phyloP scores from a whole-genome alignment of 1,140 invertebrate species.

The Zaprionus vittiger region DNA sequence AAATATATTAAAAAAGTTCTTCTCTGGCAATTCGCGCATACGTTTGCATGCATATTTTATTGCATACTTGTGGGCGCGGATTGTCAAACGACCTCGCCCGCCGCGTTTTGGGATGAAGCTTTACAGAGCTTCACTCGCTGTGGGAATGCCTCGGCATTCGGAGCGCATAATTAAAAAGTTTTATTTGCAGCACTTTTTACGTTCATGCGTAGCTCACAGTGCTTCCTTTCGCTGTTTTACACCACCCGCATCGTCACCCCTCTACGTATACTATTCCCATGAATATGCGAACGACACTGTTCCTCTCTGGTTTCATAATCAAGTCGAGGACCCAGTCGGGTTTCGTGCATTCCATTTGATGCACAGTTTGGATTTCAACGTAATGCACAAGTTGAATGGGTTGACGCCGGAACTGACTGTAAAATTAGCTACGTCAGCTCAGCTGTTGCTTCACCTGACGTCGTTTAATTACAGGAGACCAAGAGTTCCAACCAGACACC shows the following conservation, averaged over 20 bases:
- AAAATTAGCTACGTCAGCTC: slow-evolving; percentile 11
- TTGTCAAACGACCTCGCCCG: slow-evolving; percentile 25
- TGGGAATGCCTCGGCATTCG: slow-evolving; percentile 47
- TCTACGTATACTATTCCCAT: slow-evolving; percentile 2
- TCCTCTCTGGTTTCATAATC: slow-evolving; percentile 10
- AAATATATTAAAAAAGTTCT: slow-evolving; percentile 38
- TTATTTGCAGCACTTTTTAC: slow-evolving; percentile 43
- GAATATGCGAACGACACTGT: slow-evolving; percentile 7
- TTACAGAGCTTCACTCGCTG: slow-evolving; percentile 9
- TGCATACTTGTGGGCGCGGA: slow-evolving; percentile 47
- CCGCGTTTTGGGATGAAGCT: slow-evolving; percentile 8
- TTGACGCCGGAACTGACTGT: slow-evolving; percentile 6
- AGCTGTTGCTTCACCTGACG: not conserved
- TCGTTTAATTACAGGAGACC: slow-evolving; percentile 23
- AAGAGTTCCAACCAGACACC: slow-evolving; percentile 4
- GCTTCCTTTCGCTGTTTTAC: not conserved
- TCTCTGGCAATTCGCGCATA: slow-evolving; percentile 24
- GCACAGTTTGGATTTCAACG: not conserved
- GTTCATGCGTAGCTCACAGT: slow-evolving; percentile 29
- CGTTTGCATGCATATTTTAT: slow-evolving; percentile 75
- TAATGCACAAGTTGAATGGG: not conserved
- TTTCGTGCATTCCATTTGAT: slow-evolving; percentile 32
- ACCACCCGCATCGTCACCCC: too few relatives aligned
- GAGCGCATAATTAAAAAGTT: slow-evolving; percentile 61
- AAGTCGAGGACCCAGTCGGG: not conserved